These are phyloP conservation scores for Parasteatoda lunata DNA, from an alignment of 2,888 invertebrate genomes.

Conservation along the genomic window DNA sequence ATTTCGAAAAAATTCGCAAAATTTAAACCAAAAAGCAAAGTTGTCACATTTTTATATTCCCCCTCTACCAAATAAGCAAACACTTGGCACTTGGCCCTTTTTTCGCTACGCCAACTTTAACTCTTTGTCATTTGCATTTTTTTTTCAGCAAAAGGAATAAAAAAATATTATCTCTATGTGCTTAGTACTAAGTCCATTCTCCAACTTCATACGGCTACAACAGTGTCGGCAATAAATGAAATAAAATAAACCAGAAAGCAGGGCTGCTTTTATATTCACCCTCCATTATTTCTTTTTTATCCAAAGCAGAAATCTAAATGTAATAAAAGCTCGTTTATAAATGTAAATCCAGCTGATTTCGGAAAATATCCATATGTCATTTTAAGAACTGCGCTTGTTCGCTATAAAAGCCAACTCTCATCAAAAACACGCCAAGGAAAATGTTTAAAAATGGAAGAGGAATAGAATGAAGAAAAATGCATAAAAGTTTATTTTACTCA, in stretches of 20 bases:
- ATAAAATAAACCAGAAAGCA: constrained; percentile 17
- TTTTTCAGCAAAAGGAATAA: not conserved
- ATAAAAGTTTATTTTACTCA: constrained; percentile 45
- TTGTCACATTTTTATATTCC: no score
- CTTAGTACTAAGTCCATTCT: constrained; percentile 20
- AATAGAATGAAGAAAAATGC: constrained; percentile 4
- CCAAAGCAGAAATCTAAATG: constrained; percentile 33
- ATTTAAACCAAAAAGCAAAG: no score
- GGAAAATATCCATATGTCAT: constrained; percentile 57
- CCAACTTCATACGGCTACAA: not conserved
- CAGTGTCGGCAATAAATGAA: constrained; percentile 27
- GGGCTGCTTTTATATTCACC: not conserved
- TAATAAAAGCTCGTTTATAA: constrained; percentile 58
- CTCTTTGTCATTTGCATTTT: constrained; percentile 32
- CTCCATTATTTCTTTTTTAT: constrained; percentile 1
- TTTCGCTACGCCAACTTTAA: not conserved
- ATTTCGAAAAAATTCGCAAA: no score
- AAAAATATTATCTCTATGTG: constrained; percentile 20
- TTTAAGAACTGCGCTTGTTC: constrained; percentile 23
- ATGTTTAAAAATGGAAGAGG: constrained; percentile 41
- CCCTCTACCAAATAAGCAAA: not conserved
- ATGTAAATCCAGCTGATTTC: constrained; percentile 58
- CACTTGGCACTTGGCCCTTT: constrained; percentile 28
- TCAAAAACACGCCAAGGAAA: constrained; percentile 46
- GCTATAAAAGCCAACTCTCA: constrained; percentile 37